Evolutionary conservation across 2,113 vertebrate species (phyloP).

Genomic region (Tetraodon nigroviridis): DNA sequence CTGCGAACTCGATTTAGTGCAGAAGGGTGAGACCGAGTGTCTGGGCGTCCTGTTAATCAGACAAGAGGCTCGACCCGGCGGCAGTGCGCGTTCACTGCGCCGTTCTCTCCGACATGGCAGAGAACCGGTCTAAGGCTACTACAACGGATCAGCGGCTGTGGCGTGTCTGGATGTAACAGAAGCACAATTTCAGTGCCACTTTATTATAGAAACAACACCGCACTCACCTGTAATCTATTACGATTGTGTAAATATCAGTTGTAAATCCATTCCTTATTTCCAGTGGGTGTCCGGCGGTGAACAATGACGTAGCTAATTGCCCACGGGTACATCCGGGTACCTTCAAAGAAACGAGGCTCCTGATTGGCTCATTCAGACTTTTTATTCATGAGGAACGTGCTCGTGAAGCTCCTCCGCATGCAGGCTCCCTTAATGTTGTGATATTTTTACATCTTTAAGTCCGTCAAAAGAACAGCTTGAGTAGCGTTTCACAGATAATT

Average conservation of each 20-base stretch:
- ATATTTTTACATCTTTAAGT: too few relatives aligned
- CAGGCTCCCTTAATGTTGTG: conserved; percentile 44
- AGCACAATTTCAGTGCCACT: neutral
- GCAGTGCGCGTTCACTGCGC: conserved; percentile 46
- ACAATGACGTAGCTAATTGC: conserved; percentile 82
- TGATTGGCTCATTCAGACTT: conserved; percentile 42
- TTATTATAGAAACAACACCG: neutral
- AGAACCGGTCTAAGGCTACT: conserved; percentile 63
- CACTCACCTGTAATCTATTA: conserved; percentile 71
- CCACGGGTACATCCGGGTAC: conserved; percentile 80
- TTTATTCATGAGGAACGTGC: conserved; percentile 37
- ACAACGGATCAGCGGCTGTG: conserved; percentile 10
- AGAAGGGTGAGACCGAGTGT: neutral
- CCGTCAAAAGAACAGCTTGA: too few relatives aligned
- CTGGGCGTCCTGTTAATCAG: conserved; percentile 11
- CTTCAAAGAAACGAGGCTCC: conserved; percentile 46
- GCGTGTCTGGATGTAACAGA: neutral
- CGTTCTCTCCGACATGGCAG: conserved; percentile 67
- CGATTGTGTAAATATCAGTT: conserved; percentile 64
- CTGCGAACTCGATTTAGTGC: neutral
- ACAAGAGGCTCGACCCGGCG: conserved; percentile 71
- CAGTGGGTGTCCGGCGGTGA: conserved; percentile 80
- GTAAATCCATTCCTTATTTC: conserved; percentile 79
- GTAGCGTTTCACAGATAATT: too few relatives aligned
- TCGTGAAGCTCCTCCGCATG: conserved; percentile 51